phyloP scores from a whole-genome alignment of 2,888 invertebrate genomes.

The Tanytarsus gracilentus region DNA sequence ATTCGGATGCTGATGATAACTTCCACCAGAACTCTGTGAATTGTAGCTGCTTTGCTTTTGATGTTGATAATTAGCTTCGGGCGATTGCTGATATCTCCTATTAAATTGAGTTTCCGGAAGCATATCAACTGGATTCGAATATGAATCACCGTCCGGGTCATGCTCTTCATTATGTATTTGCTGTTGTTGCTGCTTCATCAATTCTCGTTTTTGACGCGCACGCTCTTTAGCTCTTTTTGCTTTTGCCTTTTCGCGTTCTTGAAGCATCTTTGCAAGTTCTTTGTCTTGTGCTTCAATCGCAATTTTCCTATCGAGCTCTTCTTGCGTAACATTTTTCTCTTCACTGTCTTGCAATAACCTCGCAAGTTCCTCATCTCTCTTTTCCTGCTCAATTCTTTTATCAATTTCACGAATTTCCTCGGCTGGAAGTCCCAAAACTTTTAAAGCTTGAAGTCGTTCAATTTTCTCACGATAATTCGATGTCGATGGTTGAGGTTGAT shows the following conservation, averaged over 20 bases:
- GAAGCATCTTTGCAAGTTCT: slow-evolving; percentile 64
- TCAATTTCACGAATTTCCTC: slow-evolving; percentile 50
- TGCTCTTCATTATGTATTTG: slow-evolving; percentile 40
- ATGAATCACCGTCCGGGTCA: slow-evolving; percentile 30
- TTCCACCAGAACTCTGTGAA: slow-evolving; percentile 18
- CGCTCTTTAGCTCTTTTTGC: slow-evolving; percentile 60
- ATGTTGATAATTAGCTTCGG: slow-evolving; percentile 2
- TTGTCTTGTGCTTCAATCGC: slow-evolving; percentile 74
- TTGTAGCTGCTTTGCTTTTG: slow-evolving; percentile 27
- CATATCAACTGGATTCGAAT: slow-evolving; percentile 31
- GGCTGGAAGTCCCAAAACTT: slow-evolving; percentile 45
- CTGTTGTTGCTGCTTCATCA: slow-evolving; percentile 44
- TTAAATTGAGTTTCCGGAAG: slow-evolving; percentile 25
- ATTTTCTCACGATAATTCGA: slow-evolving; percentile 24
- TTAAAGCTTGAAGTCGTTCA: slow-evolving; percentile 34
- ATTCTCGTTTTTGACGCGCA: slow-evolving; percentile 53
- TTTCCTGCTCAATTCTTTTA: slow-evolving; percentile 55
- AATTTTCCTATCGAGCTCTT: slow-evolving; percentile 53
- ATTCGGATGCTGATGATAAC: slow-evolving; percentile 30
- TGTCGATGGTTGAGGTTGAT: slow-evolving; percentile 3
- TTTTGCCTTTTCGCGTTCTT: slow-evolving; percentile 63
- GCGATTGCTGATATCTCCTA: background rate
- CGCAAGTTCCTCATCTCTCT: slow-evolving; percentile 68
- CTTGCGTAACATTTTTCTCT: slow-evolving; percentile 49
- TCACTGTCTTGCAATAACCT: slow-evolving; percentile 67